phyloP scores from a whole-genome alignment of 2,797 vertebrate species.

The Geotrypetes seraphini region DNA sequence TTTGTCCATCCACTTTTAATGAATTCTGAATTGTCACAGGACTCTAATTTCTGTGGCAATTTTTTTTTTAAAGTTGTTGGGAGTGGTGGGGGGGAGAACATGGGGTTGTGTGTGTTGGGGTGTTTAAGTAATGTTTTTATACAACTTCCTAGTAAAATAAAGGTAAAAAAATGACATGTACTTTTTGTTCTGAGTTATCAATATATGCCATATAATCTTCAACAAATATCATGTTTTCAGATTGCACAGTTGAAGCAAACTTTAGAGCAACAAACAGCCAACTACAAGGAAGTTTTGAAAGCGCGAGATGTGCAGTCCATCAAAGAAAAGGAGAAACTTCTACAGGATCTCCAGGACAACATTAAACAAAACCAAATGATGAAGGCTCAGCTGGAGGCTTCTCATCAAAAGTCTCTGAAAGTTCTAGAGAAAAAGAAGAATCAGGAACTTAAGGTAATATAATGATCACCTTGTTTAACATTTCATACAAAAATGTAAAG shows the following conservation, averaged over 20 bases:
- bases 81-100: no score
- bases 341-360: slow-evolving; percentile 68
- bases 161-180: no score
- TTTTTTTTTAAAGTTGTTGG: no score
- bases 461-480: background rate
- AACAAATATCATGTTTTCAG: no score
- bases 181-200: no score
- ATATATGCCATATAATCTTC: no score
- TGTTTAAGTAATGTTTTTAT: no score
- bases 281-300: slow-evolving; percentile 37
- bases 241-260: slow-evolving; percentile 38
- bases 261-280: slow-evolving; percentile 32
- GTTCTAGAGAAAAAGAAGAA: slow-evolving; percentile 38
- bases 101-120: no score
- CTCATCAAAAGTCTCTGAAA: slow-evolving; percentile 36
- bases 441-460: slow-evolving; percentile 44
- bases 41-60: no score
- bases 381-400: slow-evolving; percentile 61
- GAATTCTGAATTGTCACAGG: no score
- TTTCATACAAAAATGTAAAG: background rate
- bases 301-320: slow-evolving; percentile 55
- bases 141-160: no score
- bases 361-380: slow-evolving; percentile 67
- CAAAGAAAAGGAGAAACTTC: slow-evolving; percentile 67
- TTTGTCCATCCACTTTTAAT: no score